Evolutionary conservation across 2,113 vertebrate species (phyloP).

Genomic region (Gnathonemus longibarbis): DNA sequence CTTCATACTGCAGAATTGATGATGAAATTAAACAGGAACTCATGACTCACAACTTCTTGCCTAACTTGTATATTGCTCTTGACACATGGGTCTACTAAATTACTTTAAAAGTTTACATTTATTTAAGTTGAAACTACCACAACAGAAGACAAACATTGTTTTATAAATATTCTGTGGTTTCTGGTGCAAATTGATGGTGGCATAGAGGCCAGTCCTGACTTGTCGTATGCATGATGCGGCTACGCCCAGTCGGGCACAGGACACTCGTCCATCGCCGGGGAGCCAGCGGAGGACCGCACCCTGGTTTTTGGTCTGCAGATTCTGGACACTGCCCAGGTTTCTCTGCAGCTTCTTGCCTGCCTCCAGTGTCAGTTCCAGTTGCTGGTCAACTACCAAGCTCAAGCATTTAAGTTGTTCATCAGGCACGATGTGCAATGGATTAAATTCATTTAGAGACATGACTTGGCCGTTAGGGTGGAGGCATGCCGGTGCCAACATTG

Average conservation of each 20-base stretch:
- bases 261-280: not conserved
- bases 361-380: conserved; percentile 37
- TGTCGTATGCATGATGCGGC: not conserved
- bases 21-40: not conserved
- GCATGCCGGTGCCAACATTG: not conserved
- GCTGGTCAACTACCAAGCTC: conserved; percentile 16
- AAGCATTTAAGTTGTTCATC: not conserved
- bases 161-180: not conserved
- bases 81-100: not conserved
- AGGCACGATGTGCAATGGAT: not conserved
- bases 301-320: conserved; percentile 50
- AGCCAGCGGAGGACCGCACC: conserved; percentile 33
- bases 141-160: not conserved
- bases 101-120: not conserved
- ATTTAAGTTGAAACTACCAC: not conserved
- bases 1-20: not conserved
- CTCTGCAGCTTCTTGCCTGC: conserved; percentile 47
- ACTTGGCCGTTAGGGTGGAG: not conserved
- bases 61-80: not conserved
- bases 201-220: not conserved
- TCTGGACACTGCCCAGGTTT: conserved; percentile 53
- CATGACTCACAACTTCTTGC: not conserved
- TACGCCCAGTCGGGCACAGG: not conserved
- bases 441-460: not conserved
- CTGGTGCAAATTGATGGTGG: not conserved